Conservation (phyloP, 2,888 invertebrate genomes). For the Drosophila nr. perissopoda region DNA sequence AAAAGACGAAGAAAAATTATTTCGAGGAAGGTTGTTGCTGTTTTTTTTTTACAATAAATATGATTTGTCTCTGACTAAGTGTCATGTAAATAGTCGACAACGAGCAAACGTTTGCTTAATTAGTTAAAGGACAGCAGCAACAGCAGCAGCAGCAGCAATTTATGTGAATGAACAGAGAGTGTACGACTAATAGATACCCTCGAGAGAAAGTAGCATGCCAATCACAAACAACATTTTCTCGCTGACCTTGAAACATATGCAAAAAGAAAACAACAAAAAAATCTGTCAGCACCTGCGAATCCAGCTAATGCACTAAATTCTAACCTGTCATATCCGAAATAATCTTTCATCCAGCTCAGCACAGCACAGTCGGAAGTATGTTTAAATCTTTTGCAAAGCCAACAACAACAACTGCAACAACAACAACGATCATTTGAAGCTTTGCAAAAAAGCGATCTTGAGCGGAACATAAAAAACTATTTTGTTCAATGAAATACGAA, state of each 20-base stretch:
- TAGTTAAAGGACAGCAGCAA: slow-evolving; percentile 34
- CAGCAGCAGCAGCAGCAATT: slow-evolving; percentile 6
- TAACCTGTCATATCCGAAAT: slow-evolving; percentile 29
- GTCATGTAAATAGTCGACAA: slow-evolving; percentile 45
- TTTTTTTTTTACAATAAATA: slow-evolving; percentile 19
- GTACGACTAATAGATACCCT: slow-evolving; percentile 4
- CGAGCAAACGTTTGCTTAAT: slow-evolving; percentile 34
- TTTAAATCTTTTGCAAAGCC: slow-evolving; percentile 28
- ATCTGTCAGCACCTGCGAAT: slow-evolving; percentile 23
- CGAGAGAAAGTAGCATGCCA: neutral
- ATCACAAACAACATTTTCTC: slow-evolving; percentile 1
- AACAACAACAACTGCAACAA: slow-evolving; percentile 30
- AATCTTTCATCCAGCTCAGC: slow-evolving; percentile 13
- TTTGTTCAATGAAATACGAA: slow-evolving; percentile 80
- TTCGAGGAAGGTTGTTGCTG: slow-evolving; percentile 49
- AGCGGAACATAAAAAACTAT: slow-evolving; percentile 80
- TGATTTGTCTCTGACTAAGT: slow-evolving; percentile 43
- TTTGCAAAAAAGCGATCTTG: slow-evolving; percentile 72
- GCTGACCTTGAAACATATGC: slow-evolving; percentile 44
- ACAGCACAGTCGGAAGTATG: slow-evolving; percentile 48
- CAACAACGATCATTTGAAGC: slow-evolving; percentile 14
- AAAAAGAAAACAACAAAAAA: neutral
- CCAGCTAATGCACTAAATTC: slow-evolving; percentile 1
- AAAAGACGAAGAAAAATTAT: slow-evolving; percentile 37
- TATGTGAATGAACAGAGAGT: slow-evolving; percentile 1